A percentile compares a stretch with the other conserved stretches of the same genome.
These are phyloP conservation scores for Oscheius myriophilus DNA, from an alignment of 2,888 invertebrate genomes.

Conservation along the genomic window DNA sequence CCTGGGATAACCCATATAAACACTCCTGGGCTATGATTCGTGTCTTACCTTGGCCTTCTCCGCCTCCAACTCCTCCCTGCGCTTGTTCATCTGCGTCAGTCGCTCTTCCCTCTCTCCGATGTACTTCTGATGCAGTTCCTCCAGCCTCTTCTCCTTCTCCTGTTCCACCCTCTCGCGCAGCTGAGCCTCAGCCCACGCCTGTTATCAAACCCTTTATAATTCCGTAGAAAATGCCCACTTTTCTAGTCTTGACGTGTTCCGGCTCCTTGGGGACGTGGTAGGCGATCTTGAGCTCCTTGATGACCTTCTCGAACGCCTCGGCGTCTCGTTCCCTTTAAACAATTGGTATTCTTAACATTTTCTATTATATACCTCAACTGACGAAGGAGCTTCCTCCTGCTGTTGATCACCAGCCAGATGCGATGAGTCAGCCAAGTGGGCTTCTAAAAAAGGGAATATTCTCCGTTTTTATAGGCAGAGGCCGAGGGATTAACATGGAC, in stretches of 20 bases:
- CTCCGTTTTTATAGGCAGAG: too few species aligned
- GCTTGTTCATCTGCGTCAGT: constrained; percentile 32
- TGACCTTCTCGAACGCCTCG: constrained; percentile 50
- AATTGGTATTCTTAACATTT: neutral
- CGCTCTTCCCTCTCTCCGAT: constrained; percentile 14
- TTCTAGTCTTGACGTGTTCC: constrained; percentile 59
- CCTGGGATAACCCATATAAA: too few species aligned
- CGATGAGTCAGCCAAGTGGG: constrained; percentile 65
- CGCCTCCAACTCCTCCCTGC: constrained; percentile 40
- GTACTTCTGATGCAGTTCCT: constrained; percentile 46
- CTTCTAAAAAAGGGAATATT: constrained; percentile 38
- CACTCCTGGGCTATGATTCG: too few species aligned
- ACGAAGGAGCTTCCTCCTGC: constrained; percentile 60
- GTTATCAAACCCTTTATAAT: constrained; percentile 25
- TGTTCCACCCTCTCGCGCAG: constrained; percentile 58
- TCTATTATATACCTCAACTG: constrained; percentile 35
- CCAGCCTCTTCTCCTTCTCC: constrained; percentile 64
- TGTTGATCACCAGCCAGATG: constrained; percentile 61
- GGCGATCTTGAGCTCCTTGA: constrained; percentile 64
- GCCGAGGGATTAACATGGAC: too few species aligned
- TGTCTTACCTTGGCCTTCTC: constrained; percentile 36
- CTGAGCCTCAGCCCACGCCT: constrained; percentile 67
- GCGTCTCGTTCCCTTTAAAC: constrained; percentile 46
- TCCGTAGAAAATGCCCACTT: constrained; percentile 30
- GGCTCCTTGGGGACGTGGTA: constrained; percentile 65